Base-by-base conservation (phyloP, 2,888 invertebrate genomes). In the Tenthredo amoena region DNA sequence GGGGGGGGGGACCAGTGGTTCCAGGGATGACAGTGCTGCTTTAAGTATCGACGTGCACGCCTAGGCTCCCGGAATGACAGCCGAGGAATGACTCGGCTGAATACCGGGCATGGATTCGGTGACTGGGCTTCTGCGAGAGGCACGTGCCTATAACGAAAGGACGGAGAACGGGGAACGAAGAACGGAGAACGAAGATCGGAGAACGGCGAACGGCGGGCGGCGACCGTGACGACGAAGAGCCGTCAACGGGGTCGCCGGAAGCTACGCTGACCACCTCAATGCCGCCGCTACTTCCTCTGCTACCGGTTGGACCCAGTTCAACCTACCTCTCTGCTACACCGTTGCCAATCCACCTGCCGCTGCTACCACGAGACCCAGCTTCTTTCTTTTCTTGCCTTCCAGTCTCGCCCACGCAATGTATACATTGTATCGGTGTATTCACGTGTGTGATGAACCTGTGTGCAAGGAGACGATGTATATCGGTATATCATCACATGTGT, bases 181-280 rank as follows among this genome's bases (percentile, higher is more conserved):
- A 71, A 72, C 72, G 40, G 4, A 71, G 71, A 40, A 71, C 71
- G 34, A 7, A 34, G 71, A 71, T 43, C 72, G 40, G 43, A n/a
- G 74, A 43, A 74, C 74, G 40, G 43, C 43, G 74, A 71, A 71
- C 74, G 74, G 74, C 31, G 9, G 26, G 77, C 47, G 31, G 77
- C 74, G 21, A 18, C 76, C 47, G 76, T 43, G 47, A 68, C 83
- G 81, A 82, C 62, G 47, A 50, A 68, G 26, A 84, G 40, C 74
- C 62, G 72, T 87, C 87, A 89, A 89, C 87, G 89, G 88, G 90
- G 91, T 90, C 91, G 91, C 91, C 91, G 92, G 91, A 92, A 92
- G 91, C 90, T 91, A 92, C 90, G 91, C 90, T 92, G 91, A 92
- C 92, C 92, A 92, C 90, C 91, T 90, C 91, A 90, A 90, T 58